Evolutionary conservation across 35 echinoderm and acorn worm species (phyloP), one percentile per base, ranked within the genome.

Genomic region (Amphiura filiformis): DNA sequence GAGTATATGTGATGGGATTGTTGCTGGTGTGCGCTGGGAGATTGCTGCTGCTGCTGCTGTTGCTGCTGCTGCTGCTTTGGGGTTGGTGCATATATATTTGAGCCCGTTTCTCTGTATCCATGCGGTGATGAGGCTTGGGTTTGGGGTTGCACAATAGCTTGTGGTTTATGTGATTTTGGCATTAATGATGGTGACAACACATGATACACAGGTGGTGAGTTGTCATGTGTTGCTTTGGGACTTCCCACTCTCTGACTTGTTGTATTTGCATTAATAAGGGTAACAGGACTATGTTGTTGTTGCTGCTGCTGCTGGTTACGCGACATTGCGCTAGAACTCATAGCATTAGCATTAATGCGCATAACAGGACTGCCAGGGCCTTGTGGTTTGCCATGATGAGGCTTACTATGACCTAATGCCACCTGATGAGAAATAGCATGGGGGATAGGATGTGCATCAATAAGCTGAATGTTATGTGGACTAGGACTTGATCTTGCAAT

Each of bases 1-100:
- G 56, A 37, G 56, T 56, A 65, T 23, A 85, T 56, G 56, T 61
- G 82, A 56, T 61, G 47, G 64, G 83, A 83, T 49, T 23, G 81
- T 83, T 31, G 83, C n/a, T n/a, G n/a, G 28, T 70, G 61, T 14
- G 61, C 5, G 17, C 37, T 5, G 39, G 80, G n/a, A 32, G 80
- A 70, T 11, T 70, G 61, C 61, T 70, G 61, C 9, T 70, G 61
- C 2, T 4, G 7, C n/a, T n/a, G n/a, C n/a, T n/a, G n/a, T n/a
- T n/a, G n/a, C n/a, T n/a, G n/a, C n/a, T n/a, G n/a, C n/a, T n/a
- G n/a, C n/a, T n/a, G n/a, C n/a, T n/a, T n/a, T n/a, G n/a, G n/a
- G 2, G 28, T 5, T 11, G 61, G 15, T 13, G 15, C 61, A 70
- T 70, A 70, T 2, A 70, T 70, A 70, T 47, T 47, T 4, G 41